These are phyloP conservation scores for Sphaerophoria rueppellii DNA, from an alignment of 2,888 invertebrate genomes.

Conservation along the genomic window DNA sequence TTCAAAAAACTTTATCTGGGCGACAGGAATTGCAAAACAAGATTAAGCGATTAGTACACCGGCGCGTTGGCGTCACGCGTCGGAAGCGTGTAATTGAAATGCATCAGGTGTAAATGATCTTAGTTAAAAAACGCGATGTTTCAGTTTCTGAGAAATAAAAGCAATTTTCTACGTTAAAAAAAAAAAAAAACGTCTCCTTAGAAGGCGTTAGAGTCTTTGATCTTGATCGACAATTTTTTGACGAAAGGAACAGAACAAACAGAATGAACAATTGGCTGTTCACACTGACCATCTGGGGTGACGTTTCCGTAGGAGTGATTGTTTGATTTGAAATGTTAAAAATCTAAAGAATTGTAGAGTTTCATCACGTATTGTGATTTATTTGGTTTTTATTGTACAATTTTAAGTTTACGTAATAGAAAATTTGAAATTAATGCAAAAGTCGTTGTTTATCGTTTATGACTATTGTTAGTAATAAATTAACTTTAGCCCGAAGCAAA, in stretches of 20 bases:
- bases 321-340: not conserved
- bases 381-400: conserved; percentile 12
- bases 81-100: conserved; percentile 28
- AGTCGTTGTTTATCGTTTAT: not conserved
- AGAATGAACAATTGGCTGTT: not conserved
- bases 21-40: not conserved
- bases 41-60: not conserved
- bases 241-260: not conserved
- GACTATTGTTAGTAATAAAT: not conserved
- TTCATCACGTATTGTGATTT: conserved; percentile 54
- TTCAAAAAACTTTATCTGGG: too few relatives aligned
- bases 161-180: not conserved
- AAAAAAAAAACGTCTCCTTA: not conserved
- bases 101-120: conserved; percentile 26
- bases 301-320: not conserved
- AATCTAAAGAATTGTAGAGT: conserved; percentile 11
- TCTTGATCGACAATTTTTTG: not conserved
- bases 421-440: not conserved
- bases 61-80: not conserved
- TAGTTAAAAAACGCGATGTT: not conserved
- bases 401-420: not conserved
- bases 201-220: not conserved
- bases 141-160: not conserved
- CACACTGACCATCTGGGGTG: not conserved
- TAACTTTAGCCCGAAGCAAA: too few relatives aligned